Conservation (phyloP, 2,888 invertebrate species). For the Dermolepida albohirtum region DNA sequence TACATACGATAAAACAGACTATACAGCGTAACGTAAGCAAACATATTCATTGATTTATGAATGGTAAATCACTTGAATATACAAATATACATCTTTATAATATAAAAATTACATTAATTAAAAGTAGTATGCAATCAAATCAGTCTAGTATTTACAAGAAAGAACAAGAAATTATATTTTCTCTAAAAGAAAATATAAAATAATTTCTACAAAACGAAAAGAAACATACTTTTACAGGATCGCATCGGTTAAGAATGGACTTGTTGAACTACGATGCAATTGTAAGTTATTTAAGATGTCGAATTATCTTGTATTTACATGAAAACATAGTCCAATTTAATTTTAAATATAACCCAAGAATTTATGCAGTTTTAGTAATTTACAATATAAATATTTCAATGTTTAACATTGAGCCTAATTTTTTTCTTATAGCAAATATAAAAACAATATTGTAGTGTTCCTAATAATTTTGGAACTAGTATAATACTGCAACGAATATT, state of each 20-base stretch:
- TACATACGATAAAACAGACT: slow-evolving; percentile 32
- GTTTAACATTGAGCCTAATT: no score
- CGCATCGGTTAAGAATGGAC: slow-evolving; percentile 11
- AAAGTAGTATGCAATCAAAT: slow-evolving; percentile 30
- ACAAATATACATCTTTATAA: slow-evolving; percentile 36
- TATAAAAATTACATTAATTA: slow-evolving; percentile 23
- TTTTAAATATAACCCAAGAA: no score
- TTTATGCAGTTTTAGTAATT: no score
- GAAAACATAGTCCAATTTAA: no score
- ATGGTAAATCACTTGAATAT: slow-evolving; percentile 31
- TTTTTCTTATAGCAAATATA: no score
- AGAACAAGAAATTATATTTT: not conserved
- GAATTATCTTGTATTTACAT: no score
- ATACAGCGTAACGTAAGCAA: slow-evolving; percentile 16
- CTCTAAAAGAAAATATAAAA: slow-evolving; percentile 9
- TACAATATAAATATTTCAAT: no score
- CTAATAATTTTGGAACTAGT: no score
- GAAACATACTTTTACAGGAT: slow-evolving; percentile 4
- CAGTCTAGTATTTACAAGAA: slow-evolving; percentile 42
- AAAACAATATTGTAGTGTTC: no score
- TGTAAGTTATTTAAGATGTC: no score
- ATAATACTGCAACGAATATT: no score
- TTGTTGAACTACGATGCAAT: slow-evolving; percentile 1
- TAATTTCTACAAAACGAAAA: slow-evolving; percentile 5
- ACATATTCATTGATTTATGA: slow-evolving; percentile 11